Percentiles rank a stretch among this genome's conserved stretches.
These are phyloP conservation scores for Seriola rivoliana DNA, from an alignment of 2,113 vertebrate species.

Conservation along the genomic window DNA sequence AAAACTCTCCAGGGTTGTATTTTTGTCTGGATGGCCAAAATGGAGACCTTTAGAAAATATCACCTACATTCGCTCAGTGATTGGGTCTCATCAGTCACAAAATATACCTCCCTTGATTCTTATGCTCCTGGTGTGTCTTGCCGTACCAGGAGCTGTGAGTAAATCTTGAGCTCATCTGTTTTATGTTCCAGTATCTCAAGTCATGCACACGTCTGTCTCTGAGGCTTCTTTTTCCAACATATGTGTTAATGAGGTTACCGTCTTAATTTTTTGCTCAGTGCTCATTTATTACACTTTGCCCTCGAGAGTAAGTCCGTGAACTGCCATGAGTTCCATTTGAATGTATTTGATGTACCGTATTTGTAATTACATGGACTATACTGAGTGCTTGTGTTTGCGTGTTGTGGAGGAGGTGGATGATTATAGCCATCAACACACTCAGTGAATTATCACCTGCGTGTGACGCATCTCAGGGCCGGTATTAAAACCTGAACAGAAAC, in stretches of 20 bases:
- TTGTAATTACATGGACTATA: constrained; percentile 12
- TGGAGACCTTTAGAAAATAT: no score
- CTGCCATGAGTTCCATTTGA: neutral
- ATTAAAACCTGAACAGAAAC: neutral
- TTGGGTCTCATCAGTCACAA: no score
- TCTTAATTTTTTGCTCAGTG: neutral
- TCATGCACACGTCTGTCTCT: neutral
- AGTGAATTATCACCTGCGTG: neutral
- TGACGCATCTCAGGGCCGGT: neutral
- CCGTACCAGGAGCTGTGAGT: no score
- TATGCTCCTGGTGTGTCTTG: neutral
- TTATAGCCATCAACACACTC: constrained; percentile 6
- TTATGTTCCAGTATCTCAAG: neutral
- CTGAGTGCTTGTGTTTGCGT: neutral
- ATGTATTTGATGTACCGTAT: neutral
- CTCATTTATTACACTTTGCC: neutral
- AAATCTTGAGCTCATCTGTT: no score
- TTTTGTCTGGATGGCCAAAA: no score
- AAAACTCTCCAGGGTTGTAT: no score
- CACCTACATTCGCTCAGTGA: no score
- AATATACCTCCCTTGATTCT: no score
- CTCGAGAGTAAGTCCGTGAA: neutral
- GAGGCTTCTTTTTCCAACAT: neutral
- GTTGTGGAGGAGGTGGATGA: neutral
- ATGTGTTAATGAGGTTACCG: constrained; percentile 24